A percentile compares a stretch with the other conserved stretches of the same genome.
phyloP scores from a whole-genome alignment of 2,888 invertebrate species.

The Antheraea assamensis region DNA sequence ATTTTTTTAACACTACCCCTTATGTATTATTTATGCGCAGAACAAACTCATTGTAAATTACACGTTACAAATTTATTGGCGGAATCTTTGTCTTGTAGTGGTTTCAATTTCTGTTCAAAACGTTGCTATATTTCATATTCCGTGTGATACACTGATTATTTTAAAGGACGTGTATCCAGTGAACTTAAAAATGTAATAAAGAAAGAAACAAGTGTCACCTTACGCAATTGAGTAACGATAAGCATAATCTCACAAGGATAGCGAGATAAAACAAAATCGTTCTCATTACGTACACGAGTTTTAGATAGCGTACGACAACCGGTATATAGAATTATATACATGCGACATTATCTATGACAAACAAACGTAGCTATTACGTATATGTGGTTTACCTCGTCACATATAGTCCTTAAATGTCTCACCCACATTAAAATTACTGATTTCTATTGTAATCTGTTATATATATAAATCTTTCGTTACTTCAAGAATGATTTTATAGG shows the following conservation, averaged over 20 bases:
- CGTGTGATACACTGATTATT: no score
- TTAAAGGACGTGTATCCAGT: background rate
- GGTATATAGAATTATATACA: background rate
- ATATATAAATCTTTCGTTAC: background rate
- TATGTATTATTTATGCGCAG: no score
- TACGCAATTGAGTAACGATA: background rate
- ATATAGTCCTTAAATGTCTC: background rate
- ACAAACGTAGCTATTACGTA: conserved; percentile 12
- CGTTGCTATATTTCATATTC: no score
- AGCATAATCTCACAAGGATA: background rate
- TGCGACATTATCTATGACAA: conserved; percentile 7
- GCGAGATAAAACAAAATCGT: conserved; percentile 4
- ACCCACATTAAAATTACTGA: background rate
- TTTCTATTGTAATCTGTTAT: background rate
- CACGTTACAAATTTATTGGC: no score
- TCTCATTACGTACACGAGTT: background rate
- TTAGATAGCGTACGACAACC: conserved; percentile 5
- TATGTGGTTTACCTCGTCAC: conserved; percentile 3
- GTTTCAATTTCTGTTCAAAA: no score
- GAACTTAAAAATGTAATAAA: no score
- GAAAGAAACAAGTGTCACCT: background rate
- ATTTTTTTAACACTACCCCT: no score
- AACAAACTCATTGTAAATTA: no score
- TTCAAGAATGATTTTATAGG: background rate
- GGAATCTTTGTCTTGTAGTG: no score